A percentile compares a stretch with the other conserved stretches of the same genome.
Evolutionary conservation across 2,797 vertebrate species (phyloP).

Genomic region (Adrianichthys oophorus): DNA sequence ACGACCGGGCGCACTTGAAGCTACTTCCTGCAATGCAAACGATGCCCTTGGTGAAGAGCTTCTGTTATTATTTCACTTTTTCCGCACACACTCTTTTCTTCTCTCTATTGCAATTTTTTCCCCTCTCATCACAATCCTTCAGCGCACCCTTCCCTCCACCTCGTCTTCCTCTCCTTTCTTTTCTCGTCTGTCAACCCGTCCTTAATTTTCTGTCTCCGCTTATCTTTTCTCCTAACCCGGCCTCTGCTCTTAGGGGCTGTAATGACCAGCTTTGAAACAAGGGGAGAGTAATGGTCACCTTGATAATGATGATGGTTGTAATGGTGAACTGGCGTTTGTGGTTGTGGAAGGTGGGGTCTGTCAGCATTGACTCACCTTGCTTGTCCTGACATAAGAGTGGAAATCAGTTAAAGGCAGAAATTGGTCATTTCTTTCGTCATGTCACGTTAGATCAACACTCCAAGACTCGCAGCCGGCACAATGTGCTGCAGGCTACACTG

Average conservation of each 20-base stretch:
- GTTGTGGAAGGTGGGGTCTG: slow-evolving; percentile 33
- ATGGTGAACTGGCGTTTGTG: slow-evolving; percentile 40
- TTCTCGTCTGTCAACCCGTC: slow-evolving; percentile 50
- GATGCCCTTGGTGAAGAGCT: slow-evolving; percentile 67
- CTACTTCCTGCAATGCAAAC: slow-evolving; percentile 44
- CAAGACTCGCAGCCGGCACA: slow-evolving; percentile 41
- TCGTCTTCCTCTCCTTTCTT: slow-evolving; percentile 38
- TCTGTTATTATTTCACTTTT: slow-evolving; percentile 66
- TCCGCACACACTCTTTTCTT: slow-evolving; percentile 39
- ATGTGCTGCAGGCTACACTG: slow-evolving; percentile 51
- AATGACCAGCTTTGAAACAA: slow-evolving; percentile 70
- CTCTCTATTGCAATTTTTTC: slow-evolving; percentile 17
- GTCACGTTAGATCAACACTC: slow-evolving; percentile 53
- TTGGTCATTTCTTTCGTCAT: slow-evolving; percentile 32
- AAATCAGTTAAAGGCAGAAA: slow-evolving; percentile 27
- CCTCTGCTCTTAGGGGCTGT: slow-evolving; percentile 57
- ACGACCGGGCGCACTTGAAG: slow-evolving; percentile 15
- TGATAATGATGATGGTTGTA: slow-evolving; percentile 67
- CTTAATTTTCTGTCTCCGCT: slow-evolving; percentile 61
- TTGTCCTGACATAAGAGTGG: slow-evolving; percentile 17
- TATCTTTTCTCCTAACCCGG: slow-evolving; percentile 50
- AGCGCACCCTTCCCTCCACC: slow-evolving; percentile 37
- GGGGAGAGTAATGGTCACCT: slow-evolving; percentile 69
- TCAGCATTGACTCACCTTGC: slow-evolving; percentile 37
- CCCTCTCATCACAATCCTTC: slow-evolving; percentile 64